A percentile compares a stretch with the other conserved stretches of the same genome.
Evolutionary conservation across 35 echinoderm and acorn worm genomes (phyloP).

Genomic region (Ptychodera flava): DNA sequence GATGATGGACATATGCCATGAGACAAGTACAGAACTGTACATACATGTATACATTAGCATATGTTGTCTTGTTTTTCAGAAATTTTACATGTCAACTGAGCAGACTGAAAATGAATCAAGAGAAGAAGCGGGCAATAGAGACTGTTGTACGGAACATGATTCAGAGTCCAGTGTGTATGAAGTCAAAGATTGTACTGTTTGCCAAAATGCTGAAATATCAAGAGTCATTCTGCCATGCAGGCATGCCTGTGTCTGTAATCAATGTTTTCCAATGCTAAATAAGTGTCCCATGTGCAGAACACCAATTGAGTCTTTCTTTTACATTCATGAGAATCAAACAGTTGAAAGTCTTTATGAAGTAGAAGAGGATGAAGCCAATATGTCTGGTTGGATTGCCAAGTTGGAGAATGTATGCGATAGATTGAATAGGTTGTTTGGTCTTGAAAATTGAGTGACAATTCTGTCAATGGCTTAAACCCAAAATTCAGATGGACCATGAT

Average conservation of each 20-base stretch:
- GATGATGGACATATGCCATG: too few relatives aligned
- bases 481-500: too few relatives aligned
- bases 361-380: not conserved
- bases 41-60: too few relatives aligned
- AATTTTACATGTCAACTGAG: not conserved
- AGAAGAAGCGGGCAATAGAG: too few relatives aligned
- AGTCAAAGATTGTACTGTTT: conserved; percentile 49
- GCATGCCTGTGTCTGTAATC: conserved; percentile 61
- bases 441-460: not conserved
- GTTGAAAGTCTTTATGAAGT: not conserved
- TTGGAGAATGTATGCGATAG: not conserved
- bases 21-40: too few relatives aligned
- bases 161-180: too few relatives aligned
- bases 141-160: too few relatives aligned
- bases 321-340: not conserved
- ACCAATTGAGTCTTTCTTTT: conserved; percentile 43
- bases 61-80: not conserved
- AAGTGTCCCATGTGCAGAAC: conserved; percentile 73
- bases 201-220: conserved; percentile 52
- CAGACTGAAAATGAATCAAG: not conserved
- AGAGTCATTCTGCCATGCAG: conserved; percentile 59
- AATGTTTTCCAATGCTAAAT: conserved; percentile 38
- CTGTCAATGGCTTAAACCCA: too few relatives aligned
- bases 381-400: not conserved
- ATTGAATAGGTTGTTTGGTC: not conserved